Percentiles rank a stretch among this genome's conserved stretches.
phyloP scores from a whole-genome alignment of 2,797 vertebrate genomes.

The Cossypha caffra region DNA sequence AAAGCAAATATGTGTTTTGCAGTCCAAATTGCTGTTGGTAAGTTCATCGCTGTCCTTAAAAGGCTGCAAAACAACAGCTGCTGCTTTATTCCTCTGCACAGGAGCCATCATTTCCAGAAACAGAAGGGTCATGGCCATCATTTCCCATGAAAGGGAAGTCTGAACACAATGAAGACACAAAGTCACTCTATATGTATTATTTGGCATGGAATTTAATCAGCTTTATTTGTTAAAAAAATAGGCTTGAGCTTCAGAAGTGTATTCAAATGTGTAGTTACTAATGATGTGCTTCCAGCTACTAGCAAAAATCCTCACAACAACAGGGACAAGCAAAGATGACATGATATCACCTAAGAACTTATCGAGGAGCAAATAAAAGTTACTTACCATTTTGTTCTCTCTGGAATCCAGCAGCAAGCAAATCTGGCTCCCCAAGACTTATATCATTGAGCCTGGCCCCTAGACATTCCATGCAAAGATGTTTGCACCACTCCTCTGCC shows the following conservation, averaged over 20 bases:
- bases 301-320: background rate
- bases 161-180: background rate
- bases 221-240: background rate
- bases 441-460: slow-evolving; percentile 96
- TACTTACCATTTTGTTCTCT: slow-evolving; percentile 95
- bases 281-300: background rate
- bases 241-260: background rate
- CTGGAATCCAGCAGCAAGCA: slow-evolving; percentile 96
- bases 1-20: background rate
- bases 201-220: background rate
- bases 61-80: background rate
- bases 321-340: background rate
- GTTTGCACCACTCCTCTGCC: slow-evolving; percentile 98
- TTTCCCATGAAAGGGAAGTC: background rate
- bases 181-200: background rate
- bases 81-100: background rate
- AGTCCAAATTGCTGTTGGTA: background rate
- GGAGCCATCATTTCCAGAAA: background rate
- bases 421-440: slow-evolving; percentile 97
- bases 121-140: background rate
- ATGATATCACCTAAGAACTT: background rate
- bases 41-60: background rate
- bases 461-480: slow-evolving; percentile 95
- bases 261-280: background rate
- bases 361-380: background rate